Evolutionary conservation across 2,797 vertebrate species (phyloP), one percentile per base, ranked within the genome.

Genomic region (Pelodytes ibericus): DNA sequence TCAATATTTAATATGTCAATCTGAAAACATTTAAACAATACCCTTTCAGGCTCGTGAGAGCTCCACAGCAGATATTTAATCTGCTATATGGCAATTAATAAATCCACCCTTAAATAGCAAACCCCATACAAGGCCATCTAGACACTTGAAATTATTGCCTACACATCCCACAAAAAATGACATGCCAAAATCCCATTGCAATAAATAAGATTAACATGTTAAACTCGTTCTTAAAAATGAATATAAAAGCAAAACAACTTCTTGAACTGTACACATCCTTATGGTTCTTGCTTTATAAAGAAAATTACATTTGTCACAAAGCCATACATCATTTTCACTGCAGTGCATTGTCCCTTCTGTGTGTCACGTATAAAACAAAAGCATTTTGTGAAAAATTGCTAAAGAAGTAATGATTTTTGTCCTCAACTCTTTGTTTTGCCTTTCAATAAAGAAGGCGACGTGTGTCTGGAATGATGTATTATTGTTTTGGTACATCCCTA

Each of bases 341-440:
- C 91, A 85, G 80, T 86, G 79, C 87, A 79, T 84, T 71, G 89
- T 92, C 92, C 91, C 91, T 91, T 93, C 91, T 92, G 92, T 90
- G 90, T 94, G 91, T 94, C 89, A 91, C 87, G 89, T 89, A 93
- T 91, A 93, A 95, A 95, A 95, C 94, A 94, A 95, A 96, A 95
- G 92, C 95, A 96, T 95, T 95, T 95, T 94, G 92, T 98, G 95
- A 98, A 97, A 97, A 96, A 97, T 96, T 84, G 93, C 93, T 87
- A 80, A 90, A 93, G 92, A 95, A 95, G 93, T 97, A 99, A 97
- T 96, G 95, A 97, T 95, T 97, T 95, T 94, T 92, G 87, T 89
- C 90, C 95, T 96, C 94, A 97, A 95, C 90, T 95, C 95, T 97
- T 96, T 98, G 96, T 97, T 98, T 98, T 97, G 93, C 93, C 95